Evolutionary conservation across 1,140 invertebrate genomes (phyloP).

Genomic region (Zaprionus tsacasi): DNA sequence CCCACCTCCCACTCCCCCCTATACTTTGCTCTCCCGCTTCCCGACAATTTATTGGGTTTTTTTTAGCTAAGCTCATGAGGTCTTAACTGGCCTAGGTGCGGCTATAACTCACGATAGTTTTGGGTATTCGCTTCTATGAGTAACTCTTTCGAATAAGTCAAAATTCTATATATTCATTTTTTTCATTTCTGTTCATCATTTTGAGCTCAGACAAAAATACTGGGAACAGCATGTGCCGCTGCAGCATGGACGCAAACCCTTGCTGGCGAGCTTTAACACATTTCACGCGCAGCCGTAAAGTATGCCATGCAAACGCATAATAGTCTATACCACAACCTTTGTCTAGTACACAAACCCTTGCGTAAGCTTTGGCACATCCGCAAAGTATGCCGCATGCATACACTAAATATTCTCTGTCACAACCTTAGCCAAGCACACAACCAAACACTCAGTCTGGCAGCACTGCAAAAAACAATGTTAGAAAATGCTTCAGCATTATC

Average conservation of each 20-base stretch:
- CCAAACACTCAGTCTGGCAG: background rate
- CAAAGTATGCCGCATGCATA: too few relatives aligned
- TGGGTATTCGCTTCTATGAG: background rate
- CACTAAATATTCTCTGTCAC: background rate
- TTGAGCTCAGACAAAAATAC: background rate
- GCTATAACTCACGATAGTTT: conserved; percentile 32
- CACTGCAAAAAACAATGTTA: background rate
- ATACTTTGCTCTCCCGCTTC: background rate
- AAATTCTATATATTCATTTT: too few relatives aligned
- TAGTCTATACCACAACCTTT: background rate
- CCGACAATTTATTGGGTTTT: conserved; percentile 42
- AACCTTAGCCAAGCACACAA: conserved; percentile 3
- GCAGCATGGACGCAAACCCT: background rate
- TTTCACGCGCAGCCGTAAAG: background rate
- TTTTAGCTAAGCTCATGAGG: conserved; percentile 34
- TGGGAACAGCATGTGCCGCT: conserved; percentile 17
- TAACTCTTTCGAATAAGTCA: too few relatives aligned
- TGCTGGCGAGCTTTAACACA: background rate
- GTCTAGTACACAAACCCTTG: background rate
- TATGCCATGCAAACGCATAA: background rate
- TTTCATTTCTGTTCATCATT: too few relatives aligned
- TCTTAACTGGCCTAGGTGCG: conserved; percentile 38
- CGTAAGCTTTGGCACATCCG: background rate
- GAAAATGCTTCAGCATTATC: background rate
- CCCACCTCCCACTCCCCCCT: background rate